Evolutionary conservation across 1,140 invertebrate genomes (phyloP), one percentile per base, ranked within the genome.

Genomic region (Ridgeia piscesae): DNA sequence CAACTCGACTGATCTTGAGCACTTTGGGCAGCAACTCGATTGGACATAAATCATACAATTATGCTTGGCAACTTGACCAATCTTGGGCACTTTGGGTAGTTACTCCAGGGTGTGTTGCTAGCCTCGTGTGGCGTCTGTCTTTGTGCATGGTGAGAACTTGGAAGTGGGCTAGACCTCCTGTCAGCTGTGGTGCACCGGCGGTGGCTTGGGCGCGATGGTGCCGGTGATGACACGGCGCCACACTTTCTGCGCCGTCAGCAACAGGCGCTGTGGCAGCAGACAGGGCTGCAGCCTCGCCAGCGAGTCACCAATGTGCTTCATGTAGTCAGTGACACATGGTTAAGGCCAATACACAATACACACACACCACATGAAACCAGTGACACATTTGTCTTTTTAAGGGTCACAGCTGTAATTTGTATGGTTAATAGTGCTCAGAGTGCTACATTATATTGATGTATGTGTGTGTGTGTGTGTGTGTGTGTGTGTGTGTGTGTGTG

Each of bases 241-340:
- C 34, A 90, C 34, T 90, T 90, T 90, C 34, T 90, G 35, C 89
- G 89, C 35, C 33, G 89, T 34, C 89, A 34, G 31, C 34, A 90
- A 31, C 31, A 90, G 89, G 89, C 89, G 89, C 35, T 90, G 33
- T 33, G 89, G 89, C 31, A 90, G 89, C 11, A 90, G n/a, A 6
- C 89, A 90, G 6, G 89, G 89, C 31, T 90, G 89, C 34, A 90
- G 35, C 17, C 89, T 34, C 17, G 89, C 34, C 34, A 90, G 89
- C 89, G 35, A 34, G 34, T 42, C 89, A 34, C 89, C 89, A 0
- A 90, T 14, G 21, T 90, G 35, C 35, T 90, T 90, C 34, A 42
- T 90, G n/a, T 90, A 90, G 35, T 90, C 89, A 90, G 89, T 90
- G 89, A 90, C 34, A 14, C 34, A 90, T 77, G 58, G 58, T 77